Percentiles rank a stretch among this genome's conserved stretches.
Evolutionary conservation across 2,113 vertebrate genomes (phyloP).

Genomic region (Sebastes fasciatus): DNA sequence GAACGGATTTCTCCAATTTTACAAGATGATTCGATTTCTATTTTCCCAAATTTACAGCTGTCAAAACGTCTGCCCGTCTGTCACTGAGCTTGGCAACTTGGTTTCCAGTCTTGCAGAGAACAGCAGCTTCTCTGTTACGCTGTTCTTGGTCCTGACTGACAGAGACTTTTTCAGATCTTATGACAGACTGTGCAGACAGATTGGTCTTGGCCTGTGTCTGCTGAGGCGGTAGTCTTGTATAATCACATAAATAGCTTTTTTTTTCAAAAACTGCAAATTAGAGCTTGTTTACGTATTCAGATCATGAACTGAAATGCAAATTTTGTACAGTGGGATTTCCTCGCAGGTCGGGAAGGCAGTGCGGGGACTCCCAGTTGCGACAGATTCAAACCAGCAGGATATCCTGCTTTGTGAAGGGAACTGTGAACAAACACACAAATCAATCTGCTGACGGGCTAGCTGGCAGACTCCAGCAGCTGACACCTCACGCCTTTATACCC

Average conservation of each 20-base stretch:
- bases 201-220: background rate
- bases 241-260: background rate
- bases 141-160: slow-evolving; percentile 6
- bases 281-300: background rate
- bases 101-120: background rate
- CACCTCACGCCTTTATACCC: background rate
- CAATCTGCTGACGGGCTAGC: slow-evolving; percentile 22
- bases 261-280: background rate
- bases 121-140: background rate
- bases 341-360: background rate
- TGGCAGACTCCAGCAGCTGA: slow-evolving; percentile 19
- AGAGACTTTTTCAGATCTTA: background rate
- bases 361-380: slow-evolving; percentile 29
- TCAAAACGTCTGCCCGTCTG: background rate
- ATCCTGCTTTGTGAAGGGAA: slow-evolving; percentile 24
- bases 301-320: slow-evolving; percentile 4
- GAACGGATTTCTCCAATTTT: background rate
- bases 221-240: background rate
- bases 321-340: slow-evolving; percentile 22
- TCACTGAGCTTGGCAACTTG: background rate
- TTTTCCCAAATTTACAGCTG: background rate
- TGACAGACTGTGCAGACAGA: background rate
- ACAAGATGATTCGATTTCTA: background rate
- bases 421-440: slow-evolving; percentile 46
- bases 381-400: slow-evolving; percentile 33